Base-by-base conservation (phyloP, 2,113 vertebrate genomes). In the Phoenicopterus ruber region DNA sequence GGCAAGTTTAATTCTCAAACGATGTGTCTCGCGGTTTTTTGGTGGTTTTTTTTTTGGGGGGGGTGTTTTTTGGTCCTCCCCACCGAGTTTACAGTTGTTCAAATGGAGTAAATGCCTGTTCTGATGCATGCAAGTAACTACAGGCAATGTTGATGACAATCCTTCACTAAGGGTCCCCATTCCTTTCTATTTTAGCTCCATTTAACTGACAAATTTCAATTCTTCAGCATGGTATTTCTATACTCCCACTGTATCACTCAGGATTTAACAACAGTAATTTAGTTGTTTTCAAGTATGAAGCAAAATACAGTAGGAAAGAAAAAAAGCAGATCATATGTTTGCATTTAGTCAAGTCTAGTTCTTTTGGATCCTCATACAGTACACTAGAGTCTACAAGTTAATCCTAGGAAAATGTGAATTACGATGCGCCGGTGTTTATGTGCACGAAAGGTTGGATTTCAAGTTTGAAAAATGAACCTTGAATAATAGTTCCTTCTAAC, bases 1-100 rank as follows among this genome's bases (percentile, higher is more conserved):
- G 15, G 4, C 26, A 91, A 59, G 20, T 29, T 70, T 54, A 77
- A 67, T 63, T 93, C 21, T 79, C 24, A 42, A 79, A 20, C 13
- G 29, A 47, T 15, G 6, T 8, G 13, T 24, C 3, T 49, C 29
- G 54, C 50, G 57, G 10, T 1, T 9, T 77, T 62, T n/a, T 26
- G 16, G 1, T 26, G 16, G 1, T 0, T 8, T 42, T 54, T 40
- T 28, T 44, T 34, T 8, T 5, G 16, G 9, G 38, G 28, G 22
- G 36, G 24, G 18, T 46, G 4, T 28, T 61, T 31, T 54, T 54
- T 44, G 16, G 58, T 28, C 16, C 28, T 58, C 34, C 25, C 31
- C 36, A 34, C 11, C 2, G 4, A 19, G n/a, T 29, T 69, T 47
- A 70, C 20, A 50, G 55, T 13, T 92, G 25, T 85, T 79, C 32